Evolutionary conservation across 2,113 vertebrate genomes (phyloP), one percentile per base, ranked within the genome.

Genomic region (Python bivittatus): DNA sequence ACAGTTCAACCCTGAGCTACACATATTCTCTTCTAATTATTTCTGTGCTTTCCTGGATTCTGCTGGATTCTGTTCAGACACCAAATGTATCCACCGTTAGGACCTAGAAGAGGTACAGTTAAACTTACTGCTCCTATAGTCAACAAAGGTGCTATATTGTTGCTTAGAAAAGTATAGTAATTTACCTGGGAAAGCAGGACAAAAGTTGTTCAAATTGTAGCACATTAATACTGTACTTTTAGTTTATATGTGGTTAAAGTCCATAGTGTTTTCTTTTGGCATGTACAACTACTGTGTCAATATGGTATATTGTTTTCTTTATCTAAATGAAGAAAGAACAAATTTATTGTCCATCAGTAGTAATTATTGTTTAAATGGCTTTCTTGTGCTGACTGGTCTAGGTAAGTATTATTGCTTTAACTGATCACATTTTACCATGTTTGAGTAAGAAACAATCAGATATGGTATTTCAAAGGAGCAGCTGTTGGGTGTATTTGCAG

Each of bases 311-410:
- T 20, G n/a, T 2, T 89, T 91, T 61, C 48, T 89, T 91, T 79
- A 79, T 38, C 68, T 79, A 38, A 38, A 38, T 79, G n/a, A 90
- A 93, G 90, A 95, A 95, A 44, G 38, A 7, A 52, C 22, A 57
- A 54, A 33, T 56, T 12, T 33, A 10, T 22, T 53, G 2, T 60
- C 54, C 84, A 61, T 13, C 54, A 0, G 10, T 57, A 93, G 44
- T 93, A 25, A 6, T 53, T 27, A 88, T 56, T 25, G 17, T 92
- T 94, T 60, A 86, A 92, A 48, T 44, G 64, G 5, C 38, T 91
- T 72, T 42, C 33, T 79, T 79, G 15, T 79, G 17, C 8, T 79
- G 68, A 79, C 2, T 38, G n/a, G 23, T 88, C 0, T n/a, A 72
- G 3, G 17, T 6, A 29, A 42, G 15, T 25, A 29, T 72, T 86